Evolutionary conservation across 2,888 invertebrate species (phyloP).

Genomic region (Caradrina clavipalpis): DNA sequence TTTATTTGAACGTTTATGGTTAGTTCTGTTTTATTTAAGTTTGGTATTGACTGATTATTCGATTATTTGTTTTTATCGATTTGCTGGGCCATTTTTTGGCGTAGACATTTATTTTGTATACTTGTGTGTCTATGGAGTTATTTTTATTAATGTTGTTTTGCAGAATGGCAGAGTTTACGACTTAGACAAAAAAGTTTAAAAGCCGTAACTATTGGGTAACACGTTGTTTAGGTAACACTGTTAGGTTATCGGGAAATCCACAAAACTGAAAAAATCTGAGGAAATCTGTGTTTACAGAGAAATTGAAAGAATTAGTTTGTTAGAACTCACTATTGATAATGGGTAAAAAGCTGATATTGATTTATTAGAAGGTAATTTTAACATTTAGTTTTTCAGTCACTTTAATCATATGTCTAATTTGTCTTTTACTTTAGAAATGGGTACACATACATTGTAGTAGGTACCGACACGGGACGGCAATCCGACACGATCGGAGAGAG

Average conservation of each 20-base stretch:
- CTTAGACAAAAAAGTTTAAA: background rate
- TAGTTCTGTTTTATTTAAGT: conserved; percentile 62
- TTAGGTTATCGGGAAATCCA: background rate
- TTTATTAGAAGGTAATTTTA: no score
- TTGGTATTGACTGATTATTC: conserved; percentile 61
- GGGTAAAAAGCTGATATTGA: no score
- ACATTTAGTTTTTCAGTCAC: no score
- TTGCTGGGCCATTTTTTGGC: conserved; percentile 50
- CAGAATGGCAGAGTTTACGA: conserved; percentile 9
- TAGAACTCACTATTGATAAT: no score
- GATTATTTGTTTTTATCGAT: conserved; percentile 58
- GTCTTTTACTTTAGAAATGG: no score
- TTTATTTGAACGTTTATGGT: conserved; percentile 60
- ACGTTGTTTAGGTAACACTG: background rate
- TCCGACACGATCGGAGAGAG: no score
- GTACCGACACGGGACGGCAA: no score
- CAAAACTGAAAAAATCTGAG: no score
- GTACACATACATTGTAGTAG: no score
- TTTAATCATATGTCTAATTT: no score
- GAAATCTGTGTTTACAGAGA: background rate
- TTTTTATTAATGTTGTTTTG: conserved; percentile 32
- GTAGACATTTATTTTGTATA: conserved; percentile 16
- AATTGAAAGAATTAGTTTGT: background rate
- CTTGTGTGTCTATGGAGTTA: conserved; percentile 2
- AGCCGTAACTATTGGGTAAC: background rate